Percentiles rank a stretch among this genome's conserved stretches.
These are phyloP conservation scores for Mohoua ochrocephala DNA, from an alignment of 2,113 vertebrate genomes.

Conservation along the genomic window DNA sequence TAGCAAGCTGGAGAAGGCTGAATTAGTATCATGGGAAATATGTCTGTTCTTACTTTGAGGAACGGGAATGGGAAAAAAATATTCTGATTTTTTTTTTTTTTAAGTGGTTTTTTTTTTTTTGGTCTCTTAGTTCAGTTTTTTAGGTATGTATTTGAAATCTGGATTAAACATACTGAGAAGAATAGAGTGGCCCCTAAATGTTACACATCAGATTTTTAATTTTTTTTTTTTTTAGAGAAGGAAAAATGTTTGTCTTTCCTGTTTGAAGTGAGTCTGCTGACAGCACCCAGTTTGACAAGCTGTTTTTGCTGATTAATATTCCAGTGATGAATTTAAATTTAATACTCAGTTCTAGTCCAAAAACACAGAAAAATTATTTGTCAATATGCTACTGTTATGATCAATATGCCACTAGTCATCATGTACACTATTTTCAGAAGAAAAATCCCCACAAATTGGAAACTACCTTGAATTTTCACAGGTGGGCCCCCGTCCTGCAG, in stretches of 20 bases:
- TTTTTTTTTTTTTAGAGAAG: not conserved
- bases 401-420: not conserved
- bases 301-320: not conserved
- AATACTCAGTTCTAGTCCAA: not conserved
- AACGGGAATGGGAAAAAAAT: not conserved
- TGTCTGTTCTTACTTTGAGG: not conserved
- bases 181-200: not conserved
- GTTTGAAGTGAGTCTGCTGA: not conserved
- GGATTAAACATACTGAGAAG: not conserved
- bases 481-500: not conserved
- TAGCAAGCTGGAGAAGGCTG: not conserved
- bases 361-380: not conserved
- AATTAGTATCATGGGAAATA: not conserved
- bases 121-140: not conserved
- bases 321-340: not conserved
- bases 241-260: not conserved
- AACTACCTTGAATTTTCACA: not conserved
- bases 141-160: not conserved
- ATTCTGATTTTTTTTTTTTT: too few species aligned
- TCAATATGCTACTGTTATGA: not conserved
- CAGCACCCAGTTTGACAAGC: not conserved
- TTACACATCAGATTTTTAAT: not conserved
- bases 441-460: not conserved
- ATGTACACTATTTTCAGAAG: not conserved
- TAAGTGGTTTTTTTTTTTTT: not conserved